phyloP scores from a whole-genome alignment of 2,888 invertebrate genomes.

The Drosophila borealis region DNA sequence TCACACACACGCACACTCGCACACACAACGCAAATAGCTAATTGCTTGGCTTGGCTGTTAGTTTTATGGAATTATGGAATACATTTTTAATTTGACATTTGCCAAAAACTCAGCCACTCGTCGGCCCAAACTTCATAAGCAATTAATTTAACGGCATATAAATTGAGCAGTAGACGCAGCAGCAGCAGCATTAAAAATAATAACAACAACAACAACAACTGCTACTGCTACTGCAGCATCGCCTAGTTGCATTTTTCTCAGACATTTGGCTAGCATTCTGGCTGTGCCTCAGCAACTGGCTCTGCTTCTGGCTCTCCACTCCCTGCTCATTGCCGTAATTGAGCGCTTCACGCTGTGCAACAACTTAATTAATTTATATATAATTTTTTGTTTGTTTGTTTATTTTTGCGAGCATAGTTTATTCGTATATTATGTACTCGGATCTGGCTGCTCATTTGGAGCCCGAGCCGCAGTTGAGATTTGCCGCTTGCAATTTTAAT shows the following conservation, averaged over 20 bases:
- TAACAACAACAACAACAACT: slow-evolving; percentile 27
- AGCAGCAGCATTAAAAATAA: slow-evolving; percentile 4
- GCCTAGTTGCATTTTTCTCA: slow-evolving; percentile 80
- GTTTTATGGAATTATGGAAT: slow-evolving; percentile 75
- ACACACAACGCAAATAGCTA: slow-evolving; percentile 55
- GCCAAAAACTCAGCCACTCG: slow-evolving; percentile 72
- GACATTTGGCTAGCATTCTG: slow-evolving; percentile 62
- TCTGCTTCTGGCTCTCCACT: slow-evolving; percentile 13
- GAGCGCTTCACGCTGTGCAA: slow-evolving; percentile 81
- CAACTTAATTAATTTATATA: slow-evolving; percentile 79
- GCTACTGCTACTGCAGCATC: slow-evolving; percentile 48
- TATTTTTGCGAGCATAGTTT: slow-evolving; percentile 19
- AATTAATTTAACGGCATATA: slow-evolving; percentile 80
- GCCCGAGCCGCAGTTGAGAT: slow-evolving; percentile 33
- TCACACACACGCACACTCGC: slow-evolving; percentile 10
- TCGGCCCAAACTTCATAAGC: slow-evolving; percentile 71
- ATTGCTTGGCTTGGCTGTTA: slow-evolving; percentile 68
- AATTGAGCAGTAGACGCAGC: slow-evolving; percentile 59
- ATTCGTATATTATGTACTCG: slow-evolving; percentile 56
- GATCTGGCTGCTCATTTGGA: slow-evolving; percentile 63
- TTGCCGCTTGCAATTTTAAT: slow-evolving; percentile 77
- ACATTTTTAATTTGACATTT: slow-evolving; percentile 81
- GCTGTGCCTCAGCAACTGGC: not conserved
- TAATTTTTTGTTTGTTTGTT: slow-evolving; percentile 34
- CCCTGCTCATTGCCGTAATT: slow-evolving; percentile 61